Evolutionary conservation across 2,797 vertebrate species (phyloP), one percentile per base, ranked within the genome.

Genomic region (Centroberyx gerrardi): DNA sequence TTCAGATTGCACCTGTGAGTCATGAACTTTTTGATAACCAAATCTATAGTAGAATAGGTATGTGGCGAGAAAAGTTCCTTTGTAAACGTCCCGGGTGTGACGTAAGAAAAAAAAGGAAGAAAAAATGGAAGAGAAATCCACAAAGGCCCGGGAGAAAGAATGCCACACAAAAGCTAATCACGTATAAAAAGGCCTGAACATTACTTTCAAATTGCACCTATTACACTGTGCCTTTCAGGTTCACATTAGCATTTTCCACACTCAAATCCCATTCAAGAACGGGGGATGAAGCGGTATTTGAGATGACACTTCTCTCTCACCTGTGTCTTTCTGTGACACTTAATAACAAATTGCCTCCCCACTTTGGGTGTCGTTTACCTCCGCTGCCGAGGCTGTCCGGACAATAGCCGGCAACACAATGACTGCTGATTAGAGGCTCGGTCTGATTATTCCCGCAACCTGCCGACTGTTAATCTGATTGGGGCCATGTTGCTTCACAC

Each of bases 101-200:
- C 8, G 28, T 33, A 55, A n/a, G n/a, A n/a, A 61, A 84, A 71
- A 46, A 68, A 18, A 17, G n/a, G 40, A 17, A 14, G 40, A 10
- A 27, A 56, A 72, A 82, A 73, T 49, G 44, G 69, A 80, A 68
- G 62, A 22, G 40, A 83, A 80, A 72, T 65, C 38, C 36, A 62
- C 51, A 54, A 9, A n/a, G 49, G 40, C 40, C 55, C 27, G 56
- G 22, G 58, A 62, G 58, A 46, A 44, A 48, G 49, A 61, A 36
- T 17, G 52, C 49, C 66, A 81, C 73, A 88, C 83, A 85, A 84
- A 85, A 83, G 75, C 81, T 86, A 86, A 88, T 86, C 84, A 78
- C 28, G 38, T 58, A 80, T 70, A 70, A 82, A 81, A 22, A 78
- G 72, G 49, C 40, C 40, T 46, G 74, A 81, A 84, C 61, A 66